Conservation (phyloP, 2,797 vertebrate species). For the Pipistrellus kuhlii region DNA sequence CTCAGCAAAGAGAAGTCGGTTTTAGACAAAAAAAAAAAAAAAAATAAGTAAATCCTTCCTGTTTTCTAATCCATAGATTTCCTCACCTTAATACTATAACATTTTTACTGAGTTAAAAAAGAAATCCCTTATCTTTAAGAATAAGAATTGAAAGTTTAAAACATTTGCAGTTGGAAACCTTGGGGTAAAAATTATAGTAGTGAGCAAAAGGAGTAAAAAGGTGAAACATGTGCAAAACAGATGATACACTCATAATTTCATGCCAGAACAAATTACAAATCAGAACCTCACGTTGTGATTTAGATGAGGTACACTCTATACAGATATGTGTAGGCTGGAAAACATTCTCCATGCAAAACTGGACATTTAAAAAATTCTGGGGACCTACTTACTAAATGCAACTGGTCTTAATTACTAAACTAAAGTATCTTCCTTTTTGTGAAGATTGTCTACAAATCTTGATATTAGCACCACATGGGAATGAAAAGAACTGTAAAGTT, state of each 20-base stretch:
- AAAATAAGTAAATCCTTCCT: background rate
- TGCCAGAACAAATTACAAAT: constrained; percentile 84
- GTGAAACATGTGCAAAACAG: constrained; percentile 84
- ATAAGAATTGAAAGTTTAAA: constrained; percentile 50
- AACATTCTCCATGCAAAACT: constrained; percentile 68
- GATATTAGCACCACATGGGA: constrained; percentile 35
- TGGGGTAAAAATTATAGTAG: constrained; percentile 31
- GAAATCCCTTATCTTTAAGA: constrained; percentile 20
- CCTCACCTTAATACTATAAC: background rate
- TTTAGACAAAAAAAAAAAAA: background rate
- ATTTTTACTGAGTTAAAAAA: background rate
- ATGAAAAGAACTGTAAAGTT: background rate
- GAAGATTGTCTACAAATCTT: constrained; percentile 46
- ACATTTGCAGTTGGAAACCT: constrained; percentile 21
- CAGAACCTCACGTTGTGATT: constrained; percentile 76
- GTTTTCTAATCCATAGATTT: background rate
- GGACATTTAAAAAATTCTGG: constrained; percentile 36
- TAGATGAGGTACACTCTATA: constrained; percentile 63
- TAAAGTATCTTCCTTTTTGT: constrained; percentile 66
- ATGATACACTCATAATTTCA: constrained; percentile 76
- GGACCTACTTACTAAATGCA: constrained; percentile 68
- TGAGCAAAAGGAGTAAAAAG: constrained; percentile 77
- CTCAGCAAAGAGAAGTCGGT: background rate
- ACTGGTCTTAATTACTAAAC: constrained; percentile 61
- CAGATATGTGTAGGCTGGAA: constrained; percentile 75